phyloP scores from a whole-genome alignment of 1,140 invertebrate genomes.

The Laodelphax striatellus region DNA sequence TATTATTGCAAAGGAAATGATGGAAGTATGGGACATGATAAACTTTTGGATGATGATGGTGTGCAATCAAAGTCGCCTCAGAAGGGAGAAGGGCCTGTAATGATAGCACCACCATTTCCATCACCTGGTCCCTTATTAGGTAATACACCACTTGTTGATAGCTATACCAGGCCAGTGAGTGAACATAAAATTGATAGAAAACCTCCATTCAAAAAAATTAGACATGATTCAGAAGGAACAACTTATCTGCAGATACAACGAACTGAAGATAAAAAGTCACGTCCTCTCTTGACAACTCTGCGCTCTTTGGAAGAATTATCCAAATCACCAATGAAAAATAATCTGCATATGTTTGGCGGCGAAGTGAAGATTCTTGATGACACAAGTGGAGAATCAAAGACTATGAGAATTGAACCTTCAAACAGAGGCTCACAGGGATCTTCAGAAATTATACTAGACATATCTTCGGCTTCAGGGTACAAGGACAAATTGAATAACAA shows the following conservation, averaged over 20 bases:
- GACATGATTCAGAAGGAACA: neutral
- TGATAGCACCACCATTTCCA: constrained; percentile 39
- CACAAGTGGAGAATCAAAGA: constrained; percentile 51
- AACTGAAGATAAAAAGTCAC: too few species aligned
- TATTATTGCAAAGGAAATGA: constrained; percentile 48
- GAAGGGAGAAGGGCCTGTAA: constrained; percentile 1
- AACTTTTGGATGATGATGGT: neutral
- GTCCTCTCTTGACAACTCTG: constrained; percentile 29
- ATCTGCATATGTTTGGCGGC: constrained; percentile 62
- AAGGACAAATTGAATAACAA: constrained; percentile 1
- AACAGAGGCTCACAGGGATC: constrained; percentile 9
- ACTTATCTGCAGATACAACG: too few species aligned
- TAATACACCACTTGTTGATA: constrained; percentile 63
- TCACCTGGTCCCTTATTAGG: constrained; percentile 68
- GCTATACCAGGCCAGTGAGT: constrained; percentile 9
- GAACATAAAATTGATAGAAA: neutral
- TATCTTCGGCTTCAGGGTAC: neutral
- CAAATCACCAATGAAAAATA: constrained; percentile 37
- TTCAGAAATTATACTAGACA: neutral
- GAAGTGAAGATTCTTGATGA: constrained; percentile 60
- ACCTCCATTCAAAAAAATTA: neutral
- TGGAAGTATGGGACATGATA: constrained; percentile 20
- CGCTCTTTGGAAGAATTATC: constrained; percentile 44
- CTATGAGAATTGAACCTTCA: constrained; percentile 50
- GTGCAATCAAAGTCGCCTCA: neutral